Percentiles rank a stretch among this genome's conserved stretches.
phyloP scores from a whole-genome alignment of 2,797 vertebrate genomes.

The Parotocinclus haroldoi region DNA sequence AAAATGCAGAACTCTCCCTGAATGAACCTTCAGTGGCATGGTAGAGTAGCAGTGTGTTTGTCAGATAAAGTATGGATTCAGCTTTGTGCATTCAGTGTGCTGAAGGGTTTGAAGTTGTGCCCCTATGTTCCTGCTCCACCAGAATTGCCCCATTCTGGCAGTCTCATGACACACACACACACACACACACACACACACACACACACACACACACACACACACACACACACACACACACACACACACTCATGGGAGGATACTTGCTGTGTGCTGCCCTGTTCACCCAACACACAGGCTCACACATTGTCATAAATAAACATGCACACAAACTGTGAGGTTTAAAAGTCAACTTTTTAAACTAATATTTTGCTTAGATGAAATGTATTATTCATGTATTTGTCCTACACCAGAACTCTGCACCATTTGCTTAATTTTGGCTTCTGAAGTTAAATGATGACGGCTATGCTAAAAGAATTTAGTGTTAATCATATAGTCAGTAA shows the following conservation, averaged over 20 bases:
- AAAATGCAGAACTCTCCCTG: slow-evolving; percentile 53
- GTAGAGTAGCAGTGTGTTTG: slow-evolving; percentile 10
- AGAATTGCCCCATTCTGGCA: slow-evolving; percentile 44
- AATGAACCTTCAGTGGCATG: slow-evolving; percentile 50
- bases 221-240: slow-evolving; percentile 15
- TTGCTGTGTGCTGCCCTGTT: slow-evolving; percentile 43
- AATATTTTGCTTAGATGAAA: not conserved
- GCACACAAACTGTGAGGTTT: not conserved
- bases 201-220: slow-evolving; percentile 13
- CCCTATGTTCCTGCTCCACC: not conserved
- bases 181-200: slow-evolving; percentile 11
- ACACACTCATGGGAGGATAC: slow-evolving; percentile 30
- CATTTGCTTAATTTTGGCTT: too few relatives aligned
- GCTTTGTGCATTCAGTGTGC: slow-evolving; percentile 54
- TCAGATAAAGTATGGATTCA: slow-evolving; percentile 27
- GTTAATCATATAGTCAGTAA: too few relatives aligned
- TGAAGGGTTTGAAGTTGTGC: slow-evolving; percentile 57
- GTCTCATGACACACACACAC: slow-evolving; percentile 35
- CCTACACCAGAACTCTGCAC: too few relatives aligned
- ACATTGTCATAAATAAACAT: not conserved
- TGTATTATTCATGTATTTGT: too few relatives aligned
- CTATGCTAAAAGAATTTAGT: too few relatives aligned
- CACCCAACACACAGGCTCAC: slow-evolving; percentile 20
- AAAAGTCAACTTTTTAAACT: not conserved
- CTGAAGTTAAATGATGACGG: too few relatives aligned